Base-by-base conservation (phyloP, 2,113 vertebrate genomes). In the Fulica atra region DNA sequence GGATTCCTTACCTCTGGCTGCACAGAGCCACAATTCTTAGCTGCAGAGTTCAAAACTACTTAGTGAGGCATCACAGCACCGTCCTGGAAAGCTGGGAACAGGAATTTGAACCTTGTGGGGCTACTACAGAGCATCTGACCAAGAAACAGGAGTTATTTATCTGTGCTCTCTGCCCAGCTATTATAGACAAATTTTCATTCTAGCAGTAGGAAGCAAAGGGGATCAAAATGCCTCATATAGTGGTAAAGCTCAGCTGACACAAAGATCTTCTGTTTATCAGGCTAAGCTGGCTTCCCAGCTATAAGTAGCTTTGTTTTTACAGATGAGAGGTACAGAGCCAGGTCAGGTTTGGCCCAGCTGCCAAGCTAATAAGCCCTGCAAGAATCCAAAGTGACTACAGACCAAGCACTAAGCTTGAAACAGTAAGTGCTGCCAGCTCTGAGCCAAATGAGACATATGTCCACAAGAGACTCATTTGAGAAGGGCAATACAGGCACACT, bases 221-320 rank as follows among this genome's bases (percentile, higher is more conserved):
- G 36, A 82, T 61, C 61, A 82, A 53, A 69, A 83, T n/a, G 54
- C 50, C 36, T 64, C 21, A 16, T 53, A 25, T 28, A 86, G 69
- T 12, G 40, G 71, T 57, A 93, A 36, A 63, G 79, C 36, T 73
- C 71, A 86, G 74, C 59, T 92, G 90, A 72, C 68, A 88, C 63
- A 93, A 92, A 92, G 78, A 70, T 92, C 72, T 86, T 54, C 84
- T 95, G 90, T 94, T 94, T 86, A 88, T 69, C 79, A 88, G 82
- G 54, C 46, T 77, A 85, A 93, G 81, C 85, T 79, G 79, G 66
- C 53, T 59, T 85, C 74, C 48, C 71, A 93, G 14, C 36, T 66
- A 13, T 80, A 93, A 92, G 71, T 61, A 72, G 88, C 85, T 96
- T 89, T 92, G 57, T 87, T 81, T 82, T 74, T 93, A 56, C 54